Evolutionary conservation across 2,888 invertebrate genomes (phyloP).

Genomic region (Ditylenchus weischeri): DNA sequence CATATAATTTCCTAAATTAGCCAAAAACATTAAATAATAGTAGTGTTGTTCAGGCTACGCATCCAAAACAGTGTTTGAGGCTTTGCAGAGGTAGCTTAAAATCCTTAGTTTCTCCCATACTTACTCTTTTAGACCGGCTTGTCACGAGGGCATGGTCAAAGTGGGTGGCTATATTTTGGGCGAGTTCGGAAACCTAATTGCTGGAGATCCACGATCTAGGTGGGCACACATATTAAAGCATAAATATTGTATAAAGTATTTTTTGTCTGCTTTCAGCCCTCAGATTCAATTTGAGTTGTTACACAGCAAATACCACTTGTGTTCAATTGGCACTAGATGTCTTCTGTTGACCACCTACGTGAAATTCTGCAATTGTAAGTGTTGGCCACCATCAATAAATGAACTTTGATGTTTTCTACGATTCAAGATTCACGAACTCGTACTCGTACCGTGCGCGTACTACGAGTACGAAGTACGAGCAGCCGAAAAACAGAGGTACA

Average conservation of each 20-base stretch:
- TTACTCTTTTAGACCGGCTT: conserved; percentile 72
- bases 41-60: conserved; percentile 72
- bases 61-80: conserved; percentile 96
- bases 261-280: conserved; percentile 68
- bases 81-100: conserved; percentile 40
- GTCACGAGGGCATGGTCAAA: conserved; percentile 99
- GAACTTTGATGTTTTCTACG: too few relatives aligned
- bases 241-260: background rate
- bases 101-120: too few relatives aligned
- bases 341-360: conserved; percentile 94
- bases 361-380: conserved; percentile 82
- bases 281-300: conserved; percentile 93
- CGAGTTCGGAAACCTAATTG: conserved; percentile 98
- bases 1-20: too few relatives aligned
- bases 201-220: conserved; percentile 88
- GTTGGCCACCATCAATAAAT: too few relatives aligned
- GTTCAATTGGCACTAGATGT: conserved; percentile 92
- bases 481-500: too few relatives aligned
- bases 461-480: too few relatives aligned
- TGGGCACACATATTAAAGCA: conserved; percentile 40
- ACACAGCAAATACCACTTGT: conserved; percentile 97
- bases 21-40: too few relatives aligned
- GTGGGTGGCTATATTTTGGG: conserved; percentile 98
- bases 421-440: too few relatives aligned
- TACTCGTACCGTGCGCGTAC: too few relatives aligned